phyloP scores from a whole-genome alignment of 2,888 invertebrate genomes.

The Conistra vaccinii region DNA sequence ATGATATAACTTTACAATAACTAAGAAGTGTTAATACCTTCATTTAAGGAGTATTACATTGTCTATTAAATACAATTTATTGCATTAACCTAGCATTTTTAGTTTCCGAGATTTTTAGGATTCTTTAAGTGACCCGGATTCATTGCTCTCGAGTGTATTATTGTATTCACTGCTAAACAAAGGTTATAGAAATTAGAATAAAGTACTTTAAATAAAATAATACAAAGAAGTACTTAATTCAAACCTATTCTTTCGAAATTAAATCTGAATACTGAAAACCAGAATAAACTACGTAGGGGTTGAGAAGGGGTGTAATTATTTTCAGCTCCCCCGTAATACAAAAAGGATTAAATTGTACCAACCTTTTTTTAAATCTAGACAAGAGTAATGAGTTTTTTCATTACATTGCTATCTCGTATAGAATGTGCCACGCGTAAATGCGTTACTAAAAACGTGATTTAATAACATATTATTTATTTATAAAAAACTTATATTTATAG shows the following conservation, averaged over 20 bases:
- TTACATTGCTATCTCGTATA: background rate
- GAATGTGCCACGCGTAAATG: background rate
- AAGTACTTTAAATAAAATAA: background rate
- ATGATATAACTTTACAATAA: too few relatives aligned
- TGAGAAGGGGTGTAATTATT: constrained; percentile 62
- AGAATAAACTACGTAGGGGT: constrained; percentile 32
- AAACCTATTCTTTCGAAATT: constrained; percentile 14
- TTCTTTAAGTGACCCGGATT: too few relatives aligned
- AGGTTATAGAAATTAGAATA: background rate
- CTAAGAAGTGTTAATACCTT: too few relatives aligned
- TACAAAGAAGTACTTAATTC: background rate
- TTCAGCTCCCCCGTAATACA: constrained; percentile 64
- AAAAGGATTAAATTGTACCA: constrained; percentile 62
- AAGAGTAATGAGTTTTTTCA: constrained; percentile 5
- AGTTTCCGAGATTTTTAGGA: too few relatives aligned
- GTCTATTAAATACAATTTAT: too few relatives aligned
- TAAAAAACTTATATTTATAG: too few relatives aligned
- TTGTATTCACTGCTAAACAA: background rate
- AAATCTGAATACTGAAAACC: constrained; percentile 1
- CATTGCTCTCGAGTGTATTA: too few relatives aligned
- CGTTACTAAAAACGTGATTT: constrained; percentile 57
- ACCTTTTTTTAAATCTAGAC: constrained; percentile 40
- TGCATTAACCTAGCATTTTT: too few relatives aligned
- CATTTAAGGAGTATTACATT: too few relatives aligned
- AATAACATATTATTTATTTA: background rate